A percentile compares a stretch with the other conserved stretches of the same genome.
Conservation (phyloP, 1,140 invertebrate genomes). For the Drosophila mauritiana region DNA sequence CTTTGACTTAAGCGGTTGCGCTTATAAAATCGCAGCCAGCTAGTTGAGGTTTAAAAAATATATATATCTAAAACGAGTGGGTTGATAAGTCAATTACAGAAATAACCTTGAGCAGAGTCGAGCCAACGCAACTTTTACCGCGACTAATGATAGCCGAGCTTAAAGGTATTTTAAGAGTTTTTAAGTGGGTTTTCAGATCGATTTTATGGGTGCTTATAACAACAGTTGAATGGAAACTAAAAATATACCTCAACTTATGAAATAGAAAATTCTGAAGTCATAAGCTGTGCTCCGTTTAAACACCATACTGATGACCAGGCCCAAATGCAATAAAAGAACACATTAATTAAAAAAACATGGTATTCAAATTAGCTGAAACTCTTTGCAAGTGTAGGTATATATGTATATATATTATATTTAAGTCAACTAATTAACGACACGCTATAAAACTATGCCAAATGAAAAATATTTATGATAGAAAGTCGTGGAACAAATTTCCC, state of each 20-base stretch:
- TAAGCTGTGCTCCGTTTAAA: not conserved
- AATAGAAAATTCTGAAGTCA: not conserved
- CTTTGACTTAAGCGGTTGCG: conserved; percentile 22
- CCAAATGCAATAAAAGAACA: not conserved
- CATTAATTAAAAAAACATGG: conserved; percentile 30
- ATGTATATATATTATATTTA: conserved; percentile 16
- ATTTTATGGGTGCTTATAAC: not conserved
- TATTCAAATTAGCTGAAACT: conserved; percentile 25
- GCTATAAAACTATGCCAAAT: conserved; percentile 37
- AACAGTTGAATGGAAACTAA: not conserved
- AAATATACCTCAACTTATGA: not conserved
- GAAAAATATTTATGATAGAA: conserved; percentile 39
- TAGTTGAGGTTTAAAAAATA: not conserved
- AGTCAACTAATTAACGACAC: conserved; percentile 31
- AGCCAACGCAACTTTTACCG: conserved; percentile 22
- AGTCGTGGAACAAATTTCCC: conserved; percentile 41
- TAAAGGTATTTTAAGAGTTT: not conserved
- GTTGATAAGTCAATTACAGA: conserved; percentile 50
- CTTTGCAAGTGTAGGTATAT: not conserved
- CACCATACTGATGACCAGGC: not conserved
- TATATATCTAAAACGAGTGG: conserved; percentile 20
- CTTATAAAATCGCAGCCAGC: conserved; percentile 1
- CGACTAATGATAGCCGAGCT: conserved; percentile 11
- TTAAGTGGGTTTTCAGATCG: not conserved
- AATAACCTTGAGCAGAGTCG: conserved; percentile 22